Conservation (phyloP, 2,113 vertebrate species). For the Lipophrys pholis region DNA sequence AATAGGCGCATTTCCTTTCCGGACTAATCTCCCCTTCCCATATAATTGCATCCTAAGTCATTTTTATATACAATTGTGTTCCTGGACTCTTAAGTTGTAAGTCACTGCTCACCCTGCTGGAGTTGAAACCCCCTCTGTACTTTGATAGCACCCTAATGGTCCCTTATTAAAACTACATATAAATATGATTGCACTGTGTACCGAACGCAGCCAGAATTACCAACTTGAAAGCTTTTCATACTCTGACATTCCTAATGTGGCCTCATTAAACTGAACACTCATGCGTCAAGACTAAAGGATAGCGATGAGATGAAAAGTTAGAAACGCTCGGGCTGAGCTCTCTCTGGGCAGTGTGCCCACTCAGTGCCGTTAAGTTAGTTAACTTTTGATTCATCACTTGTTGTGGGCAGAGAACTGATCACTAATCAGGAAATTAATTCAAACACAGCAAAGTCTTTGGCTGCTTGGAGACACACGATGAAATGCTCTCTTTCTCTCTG, state of each 20-base stretch:
- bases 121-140: too few relatives aligned
- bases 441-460: slow-evolving; percentile 19
- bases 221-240: slow-evolving; percentile 29
- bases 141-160: background rate
- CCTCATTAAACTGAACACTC: slow-evolving; percentile 46
- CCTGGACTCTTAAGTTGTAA: too few relatives aligned
- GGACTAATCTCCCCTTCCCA: too few relatives aligned
- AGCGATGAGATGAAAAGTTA: slow-evolving; percentile 5
- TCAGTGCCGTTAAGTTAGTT: slow-evolving; percentile 28
- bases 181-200: too few relatives aligned
- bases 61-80: too few relatives aligned
- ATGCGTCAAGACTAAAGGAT: slow-evolving; percentile 11
- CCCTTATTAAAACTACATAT: background rate
- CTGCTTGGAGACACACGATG: background rate
- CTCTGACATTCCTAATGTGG: slow-evolving; percentile 18
- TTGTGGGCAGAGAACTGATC: slow-evolving; percentile 42
- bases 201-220: background rate
- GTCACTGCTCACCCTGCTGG: too few relatives aligned
- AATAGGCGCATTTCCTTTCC: too few relatives aligned
- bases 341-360: slow-evolving; percentile 31
- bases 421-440: slow-evolving; percentile 25
- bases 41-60: too few relatives aligned
- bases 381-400: slow-evolving; percentile 55
- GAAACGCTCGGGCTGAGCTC: slow-evolving; percentile 12
- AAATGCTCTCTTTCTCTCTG: too few relatives aligned